Conservation (phyloP, 2,888 invertebrate genomes). For the Tenthredo mesomela region DNA sequence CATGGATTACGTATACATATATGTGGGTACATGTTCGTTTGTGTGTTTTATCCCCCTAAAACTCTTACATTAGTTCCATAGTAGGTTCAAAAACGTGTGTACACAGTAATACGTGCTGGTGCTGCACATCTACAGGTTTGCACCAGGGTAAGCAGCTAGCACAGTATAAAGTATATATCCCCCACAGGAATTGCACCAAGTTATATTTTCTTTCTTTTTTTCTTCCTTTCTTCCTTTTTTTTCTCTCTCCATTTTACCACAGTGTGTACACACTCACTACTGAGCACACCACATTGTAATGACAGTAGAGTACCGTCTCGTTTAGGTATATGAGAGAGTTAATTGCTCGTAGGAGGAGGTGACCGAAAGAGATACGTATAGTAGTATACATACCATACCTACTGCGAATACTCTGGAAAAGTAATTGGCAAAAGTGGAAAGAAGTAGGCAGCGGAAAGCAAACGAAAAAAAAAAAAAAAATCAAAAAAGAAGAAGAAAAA, state of each 20-base stretch:
- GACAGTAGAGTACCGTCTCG: slow-evolving; percentile 8
- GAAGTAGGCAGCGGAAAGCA: too few species aligned
- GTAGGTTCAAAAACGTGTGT: slow-evolving; percentile 1
- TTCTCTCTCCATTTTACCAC: not conserved
- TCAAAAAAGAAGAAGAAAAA: not conserved
- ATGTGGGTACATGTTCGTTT: not conserved
- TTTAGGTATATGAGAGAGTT: slow-evolving; percentile 10
- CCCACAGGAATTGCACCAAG: not conserved
- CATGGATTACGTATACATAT: not conserved
- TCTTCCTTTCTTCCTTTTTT: not conserved
- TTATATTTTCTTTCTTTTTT: not conserved
- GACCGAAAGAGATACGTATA: not conserved
- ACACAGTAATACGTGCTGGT: slow-evolving; percentile 16
- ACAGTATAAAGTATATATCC: not conserved
- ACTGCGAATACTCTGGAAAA: not conserved
- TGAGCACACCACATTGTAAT: slow-evolving; percentile 26
- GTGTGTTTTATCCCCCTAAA: slow-evolving; percentile 1
- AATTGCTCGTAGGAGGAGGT: not conserved
- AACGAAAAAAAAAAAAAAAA: too few species aligned
- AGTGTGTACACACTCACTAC: slow-evolving; percentile 21
- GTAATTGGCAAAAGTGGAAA: slow-evolving; percentile 9
- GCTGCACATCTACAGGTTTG: not conserved
- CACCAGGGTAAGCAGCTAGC: not conserved
- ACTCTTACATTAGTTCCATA: slow-evolving; percentile 8
- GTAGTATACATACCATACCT: not conserved